Evolutionary conservation across 1,140 invertebrate genomes (phyloP).

Genomic region (Aphidius ervi): DNA sequence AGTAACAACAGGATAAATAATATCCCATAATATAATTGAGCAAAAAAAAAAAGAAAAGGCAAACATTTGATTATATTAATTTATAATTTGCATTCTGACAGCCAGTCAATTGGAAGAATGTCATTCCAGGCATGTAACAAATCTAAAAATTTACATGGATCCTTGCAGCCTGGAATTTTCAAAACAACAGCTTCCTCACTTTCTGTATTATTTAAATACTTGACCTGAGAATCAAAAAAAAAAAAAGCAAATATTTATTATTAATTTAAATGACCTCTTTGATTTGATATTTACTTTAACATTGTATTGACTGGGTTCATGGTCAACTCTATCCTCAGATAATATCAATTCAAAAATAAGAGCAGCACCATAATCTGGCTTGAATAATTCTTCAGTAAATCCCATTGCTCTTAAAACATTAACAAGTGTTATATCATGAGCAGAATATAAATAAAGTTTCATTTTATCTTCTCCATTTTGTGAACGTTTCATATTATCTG

Average conservation of each 20-base stretch:
- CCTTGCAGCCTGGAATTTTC: constrained; percentile 50
- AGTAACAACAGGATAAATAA: constrained; percentile 4
- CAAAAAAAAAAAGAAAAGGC: not conserved
- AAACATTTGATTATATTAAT: not conserved
- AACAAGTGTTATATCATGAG: constrained; percentile 71
- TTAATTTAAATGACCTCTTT: not conserved
- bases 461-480: constrained; percentile 38
- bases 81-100: constrained; percentile 48
- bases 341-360: constrained; percentile 63
- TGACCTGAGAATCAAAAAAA: constrained; percentile 27
- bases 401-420: constrained; percentile 65
- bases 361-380: constrained; percentile 68
- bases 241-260: constrained; percentile 11
- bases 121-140: constrained; percentile 45
- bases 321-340: constrained; percentile 38
- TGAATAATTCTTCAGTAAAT: constrained; percentile 57
- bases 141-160: constrained; percentile 48
- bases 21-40: constrained; percentile 9
- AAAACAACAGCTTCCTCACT: constrained; percentile 27
- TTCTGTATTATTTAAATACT: constrained; percentile 37
- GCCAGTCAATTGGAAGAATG: constrained; percentile 54
- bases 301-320: constrained; percentile 34
- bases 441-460: constrained; percentile 63
- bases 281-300: not conserved
- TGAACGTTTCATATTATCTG: constrained; percentile 41